Base-by-base conservation (phyloP, 2,113 vertebrate genomes). In the Gobiocypris rarus region DNA sequence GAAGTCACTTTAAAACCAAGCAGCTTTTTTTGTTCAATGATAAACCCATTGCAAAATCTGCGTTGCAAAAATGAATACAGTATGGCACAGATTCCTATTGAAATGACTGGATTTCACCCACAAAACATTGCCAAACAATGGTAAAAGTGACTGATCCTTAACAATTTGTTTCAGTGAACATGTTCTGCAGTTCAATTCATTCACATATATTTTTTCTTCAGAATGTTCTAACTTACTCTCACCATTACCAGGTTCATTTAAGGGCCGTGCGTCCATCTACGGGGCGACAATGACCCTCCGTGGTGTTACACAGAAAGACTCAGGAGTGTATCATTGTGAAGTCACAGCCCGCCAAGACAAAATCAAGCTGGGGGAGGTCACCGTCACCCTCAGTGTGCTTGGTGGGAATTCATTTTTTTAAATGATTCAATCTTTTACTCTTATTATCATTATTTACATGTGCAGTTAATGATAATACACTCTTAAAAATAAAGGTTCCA, bases 311-410 rank as follows among this genome's bases (percentile, higher is more conserved):
- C 95, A 96, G 92, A 95, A 89, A 8, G 97, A 98, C 90, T 95
- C 97, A 0, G 97, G 96, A 28, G 94, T 94, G 43, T 98, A 98
- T 41, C 97, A 97, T 52, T 98, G 98, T 84, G 97, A 99, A 93
- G 94, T 99, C 83, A 97, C 95, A 0, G 96, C 94, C 48, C 93
- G 93, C 0, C 91, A 94, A 5, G 96, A 98, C 89, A 90, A 94
- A 38, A 86, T 93, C 89, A 65, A 92, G 83, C 92, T 98, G 19
- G 94, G 95, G 86, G 97, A 98, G 87, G 91, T 95, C 15, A 93
- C 87, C 0, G 90, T 99, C 19, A 93, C 87, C 52, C 96, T 99
- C 31, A 93, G 91, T 86, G 96, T 98, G 50, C 83, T 97, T 31
- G 97, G 97, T 98, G 94, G 24, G 89, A 59, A 13, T 69, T 31